Conservation (phyloP, 2,888 invertebrate genomes). For the Aphodius granarius region DNA sequence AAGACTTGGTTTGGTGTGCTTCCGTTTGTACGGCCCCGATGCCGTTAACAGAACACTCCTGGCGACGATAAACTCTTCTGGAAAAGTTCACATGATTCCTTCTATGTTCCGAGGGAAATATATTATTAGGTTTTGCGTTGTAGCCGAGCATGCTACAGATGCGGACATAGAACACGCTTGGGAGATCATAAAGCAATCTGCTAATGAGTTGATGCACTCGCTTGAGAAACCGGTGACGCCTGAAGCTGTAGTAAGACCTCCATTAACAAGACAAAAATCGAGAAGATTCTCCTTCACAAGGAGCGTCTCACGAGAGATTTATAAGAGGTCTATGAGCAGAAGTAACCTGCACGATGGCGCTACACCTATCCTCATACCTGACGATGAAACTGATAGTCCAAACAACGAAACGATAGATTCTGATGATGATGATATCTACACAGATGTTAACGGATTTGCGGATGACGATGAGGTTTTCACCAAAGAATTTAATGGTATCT, state of each 20-base stretch:
- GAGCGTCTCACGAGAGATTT: slow-evolving; percentile 59
- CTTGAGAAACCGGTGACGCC: slow-evolving; percentile 49
- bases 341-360: slow-evolving; percentile 60
- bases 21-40: slow-evolving; percentile 72
- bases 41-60: slow-evolving; percentile 73
- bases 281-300: slow-evolving; percentile 61
- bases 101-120: slow-evolving; percentile 76
- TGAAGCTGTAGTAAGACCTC: slow-evolving; percentile 50
- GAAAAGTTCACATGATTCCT: slow-evolving; percentile 85
- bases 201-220: slow-evolving; percentile 59
- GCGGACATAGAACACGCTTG: slow-evolving; percentile 72
- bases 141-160: slow-evolving; percentile 74
- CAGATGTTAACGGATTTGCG: slow-evolving; percentile 16
- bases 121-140: slow-evolving; percentile 75
- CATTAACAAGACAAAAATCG: slow-evolving; percentile 57
- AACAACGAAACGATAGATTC: slow-evolving; percentile 23
- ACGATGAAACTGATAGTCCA: slow-evolving; percentile 41
- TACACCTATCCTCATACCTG: slow-evolving; percentile 59
- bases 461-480: slow-evolving; percentile 30
- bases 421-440: slow-evolving; percentile 20
- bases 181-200: slow-evolving; percentile 63
- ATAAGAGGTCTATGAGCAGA: slow-evolving; percentile 56
- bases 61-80: slow-evolving; percentile 79
- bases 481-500: slow-evolving; percentile 33
- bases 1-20: slow-evolving; percentile 75